Percentiles rank a stretch among this genome's conserved stretches.
These are phyloP conservation scores for Columba livia DNA, from an alignment of 2,113 vertebrate species.

Conservation along the genomic window DNA sequence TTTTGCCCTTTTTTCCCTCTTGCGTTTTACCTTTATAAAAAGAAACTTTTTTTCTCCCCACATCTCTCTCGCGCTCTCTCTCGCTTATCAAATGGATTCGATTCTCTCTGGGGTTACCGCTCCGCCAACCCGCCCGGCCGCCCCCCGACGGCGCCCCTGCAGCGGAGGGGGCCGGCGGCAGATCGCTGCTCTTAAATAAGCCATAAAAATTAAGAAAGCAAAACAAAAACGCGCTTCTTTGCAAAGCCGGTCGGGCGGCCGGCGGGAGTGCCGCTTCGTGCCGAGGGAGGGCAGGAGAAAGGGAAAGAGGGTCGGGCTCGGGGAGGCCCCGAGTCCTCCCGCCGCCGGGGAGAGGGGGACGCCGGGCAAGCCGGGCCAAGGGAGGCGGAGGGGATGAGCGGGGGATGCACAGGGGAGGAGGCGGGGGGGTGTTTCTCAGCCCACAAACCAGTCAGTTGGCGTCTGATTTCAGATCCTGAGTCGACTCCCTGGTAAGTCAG, in stretches of 20 bases:
- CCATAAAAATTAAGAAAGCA: background rate
- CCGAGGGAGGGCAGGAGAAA: background rate
- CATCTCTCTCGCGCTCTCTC: background rate
- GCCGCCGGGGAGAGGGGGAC: background rate
- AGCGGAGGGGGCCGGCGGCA: background rate
- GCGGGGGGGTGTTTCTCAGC: slow-evolving; percentile 37
- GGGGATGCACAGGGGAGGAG: background rate
- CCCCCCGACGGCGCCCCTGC: background rate
- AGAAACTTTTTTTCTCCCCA: background rate
- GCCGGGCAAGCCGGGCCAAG: background rate
- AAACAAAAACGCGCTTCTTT: background rate
- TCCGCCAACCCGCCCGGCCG: background rate
- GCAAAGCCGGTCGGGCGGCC: slow-evolving; percentile 35
- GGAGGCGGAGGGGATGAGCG: background rate
- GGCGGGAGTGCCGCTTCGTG: background rate
- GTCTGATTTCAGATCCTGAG: slow-evolving; percentile 78
- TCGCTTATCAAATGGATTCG: slow-evolving; percentile 56
- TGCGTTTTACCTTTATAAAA: slow-evolving; percentile 33
- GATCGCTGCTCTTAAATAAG: background rate
- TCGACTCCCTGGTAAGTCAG: slow-evolving; percentile 72
- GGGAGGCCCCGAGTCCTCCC: background rate
- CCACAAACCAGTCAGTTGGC: slow-evolving; percentile 68
- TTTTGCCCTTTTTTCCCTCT: background rate
- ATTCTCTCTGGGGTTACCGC: slow-evolving; percentile 9
- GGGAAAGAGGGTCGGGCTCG: background rate